These are phyloP conservation scores for Drosophila navojoa DNA, from an alignment of 1,140 invertebrate genomes.

Conservation along the genomic window DNA sequence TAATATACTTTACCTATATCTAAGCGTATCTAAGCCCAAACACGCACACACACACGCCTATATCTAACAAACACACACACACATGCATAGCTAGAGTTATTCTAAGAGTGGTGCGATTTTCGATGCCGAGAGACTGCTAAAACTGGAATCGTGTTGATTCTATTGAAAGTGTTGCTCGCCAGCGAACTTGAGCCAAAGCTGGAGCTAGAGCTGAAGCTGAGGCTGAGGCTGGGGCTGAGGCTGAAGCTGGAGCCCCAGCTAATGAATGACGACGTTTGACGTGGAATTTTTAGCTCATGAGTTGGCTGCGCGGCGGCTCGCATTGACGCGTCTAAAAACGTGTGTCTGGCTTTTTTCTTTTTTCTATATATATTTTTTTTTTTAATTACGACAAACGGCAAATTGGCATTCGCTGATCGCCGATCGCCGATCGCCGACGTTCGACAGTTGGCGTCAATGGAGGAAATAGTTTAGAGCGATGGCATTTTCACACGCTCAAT, in stretches of 20 bases:
- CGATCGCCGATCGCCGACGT: conserved; percentile 27
- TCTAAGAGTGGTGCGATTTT: conserved; percentile 38
- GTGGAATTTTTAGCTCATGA: conserved; percentile 78
- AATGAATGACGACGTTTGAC: conserved; percentile 75
- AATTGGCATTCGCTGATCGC: conserved; percentile 44
- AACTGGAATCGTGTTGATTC: conserved; percentile 74
- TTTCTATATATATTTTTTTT: neutral
- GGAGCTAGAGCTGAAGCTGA: conserved; percentile 11
- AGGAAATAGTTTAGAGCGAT: conserved; percentile 62
- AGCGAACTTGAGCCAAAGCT: conserved; percentile 18
- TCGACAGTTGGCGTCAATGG: conserved; percentile 54
- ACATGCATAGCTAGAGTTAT: conserved; percentile 16
- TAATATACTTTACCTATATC: neutral
- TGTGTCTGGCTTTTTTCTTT: conserved; percentile 37
- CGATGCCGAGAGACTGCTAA: conserved; percentile 36
- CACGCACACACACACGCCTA: conserved; percentile 2
- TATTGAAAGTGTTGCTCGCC: conserved; percentile 74
- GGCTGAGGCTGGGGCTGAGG: conserved; percentile 4
- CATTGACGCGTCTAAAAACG: conserved; percentile 41
- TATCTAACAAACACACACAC: neutral
- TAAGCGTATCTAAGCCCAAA: neutral
- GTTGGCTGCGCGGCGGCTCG: conserved; percentile 39
- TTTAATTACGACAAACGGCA: conserved; percentile 76
- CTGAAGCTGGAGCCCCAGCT: conserved; percentile 26
- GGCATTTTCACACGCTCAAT: conserved; percentile 76